Base-by-base conservation (phyloP, 2,797 vertebrate genomes). In the Helostoma temminkii region DNA sequence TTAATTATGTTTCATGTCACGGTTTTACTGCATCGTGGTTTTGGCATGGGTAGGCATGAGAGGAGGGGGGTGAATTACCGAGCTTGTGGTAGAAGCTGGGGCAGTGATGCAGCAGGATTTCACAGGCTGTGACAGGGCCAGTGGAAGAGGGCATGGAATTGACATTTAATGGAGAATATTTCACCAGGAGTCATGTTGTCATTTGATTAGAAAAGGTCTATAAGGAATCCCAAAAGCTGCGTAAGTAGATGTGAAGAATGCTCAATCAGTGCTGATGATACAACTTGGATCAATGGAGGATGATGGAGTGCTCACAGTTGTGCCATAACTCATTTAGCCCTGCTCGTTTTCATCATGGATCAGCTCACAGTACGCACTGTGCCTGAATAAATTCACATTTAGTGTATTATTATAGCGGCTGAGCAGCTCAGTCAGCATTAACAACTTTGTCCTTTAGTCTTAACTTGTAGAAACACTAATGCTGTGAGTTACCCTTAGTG, bases 71-170 rank as follows among this genome's bases (percentile, higher is more conserved):
- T 86, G 89, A 88, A 88, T 80, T 78, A 77, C 67, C 68, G 78
- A 80, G 89, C 82, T 83, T 74, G 77, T 82, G 87, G 81, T 82
- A 19, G 87, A 78, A 87, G 92, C 85, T 89, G 92, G 91, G 85
- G 90, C 93, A 92, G 94, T 95, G 94, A 95, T 95, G 94, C 93
- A 94, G 94, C 94, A 94, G 91, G 93, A 94, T 94, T 94, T 93
- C 85, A 76, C 77, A 82, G 84, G 85, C 78, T 82, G 42, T 78
- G 81, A 86, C 74, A 81, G 86, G 81, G 89, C 86, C 84, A 83
- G 74, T 71, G 66, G 68, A 74, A 67, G 74, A 83, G 49, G 71
- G 62, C 74, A 88, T 75, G 80, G 30, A 84, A 83, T 80, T 79
- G 73, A 76, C 76, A 76, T 87, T 86, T 79, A 76, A 88, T 71